Conservation (phyloP, 2,797 vertebrate species). For the Kryptolebias ocellatus region DNA sequence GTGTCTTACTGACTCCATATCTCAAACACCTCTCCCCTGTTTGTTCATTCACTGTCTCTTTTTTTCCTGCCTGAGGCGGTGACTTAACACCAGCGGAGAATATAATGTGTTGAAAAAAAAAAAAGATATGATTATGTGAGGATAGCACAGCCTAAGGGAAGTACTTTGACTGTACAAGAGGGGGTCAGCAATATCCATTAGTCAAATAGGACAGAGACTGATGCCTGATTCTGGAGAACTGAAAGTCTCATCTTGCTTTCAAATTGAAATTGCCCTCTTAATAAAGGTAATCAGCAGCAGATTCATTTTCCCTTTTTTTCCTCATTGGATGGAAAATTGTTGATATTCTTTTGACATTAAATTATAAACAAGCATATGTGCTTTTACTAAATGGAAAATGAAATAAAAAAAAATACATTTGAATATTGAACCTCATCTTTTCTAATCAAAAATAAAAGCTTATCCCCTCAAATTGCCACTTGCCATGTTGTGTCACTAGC, state of each 20-base stretch:
- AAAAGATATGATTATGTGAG: slow-evolving; percentile 44
- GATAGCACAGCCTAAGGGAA: slow-evolving; percentile 43
- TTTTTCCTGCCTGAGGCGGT: slow-evolving; percentile 33
- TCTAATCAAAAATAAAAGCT: slow-evolving; percentile 3
- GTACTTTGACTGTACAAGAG: slow-evolving; percentile 24
- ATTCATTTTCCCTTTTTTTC: not conserved
- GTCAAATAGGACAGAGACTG: slow-evolving; percentile 19
- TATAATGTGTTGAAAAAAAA: slow-evolving; percentile 31
- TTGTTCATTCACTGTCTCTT: slow-evolving; percentile 32
- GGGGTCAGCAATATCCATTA: slow-evolving; percentile 24
- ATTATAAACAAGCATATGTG: not conserved
- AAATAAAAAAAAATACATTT: slow-evolving; percentile 9
- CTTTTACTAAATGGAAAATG: not conserved
- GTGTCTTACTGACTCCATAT: slow-evolving; percentile 21
- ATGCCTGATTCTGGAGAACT: slow-evolving; percentile 9
- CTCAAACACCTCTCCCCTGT: slow-evolving; percentile 8
- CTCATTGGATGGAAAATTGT: not conserved
- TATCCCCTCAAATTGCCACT: not conserved
- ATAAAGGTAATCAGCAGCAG: slow-evolving; percentile 23
- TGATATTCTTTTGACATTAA: slow-evolving; percentile 9
- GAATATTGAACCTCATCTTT: not conserved
- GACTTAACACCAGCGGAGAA: slow-evolving; percentile 40
- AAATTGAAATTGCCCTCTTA: slow-evolving; percentile 9
- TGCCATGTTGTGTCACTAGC: slow-evolving; percentile 6
- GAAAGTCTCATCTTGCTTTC: not conserved